Evolutionary conservation across 2,797 vertebrate species (phyloP), one percentile per base, ranked within the genome.

Genomic region (Leptodactylus fallax): DNA sequence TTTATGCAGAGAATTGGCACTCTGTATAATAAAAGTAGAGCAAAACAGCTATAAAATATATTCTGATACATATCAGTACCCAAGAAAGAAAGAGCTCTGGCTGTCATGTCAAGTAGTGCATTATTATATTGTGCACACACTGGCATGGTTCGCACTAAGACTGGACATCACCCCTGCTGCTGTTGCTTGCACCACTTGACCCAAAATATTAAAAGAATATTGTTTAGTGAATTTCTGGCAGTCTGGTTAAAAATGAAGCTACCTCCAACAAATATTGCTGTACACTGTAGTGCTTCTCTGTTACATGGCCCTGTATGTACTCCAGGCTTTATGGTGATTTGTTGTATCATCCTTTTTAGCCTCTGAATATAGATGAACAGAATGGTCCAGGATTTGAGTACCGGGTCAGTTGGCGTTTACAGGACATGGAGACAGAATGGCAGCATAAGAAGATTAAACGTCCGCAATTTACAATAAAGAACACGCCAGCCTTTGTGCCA

Each of bases 331-430:
- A 36, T 17, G 36, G 27, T 21, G 36, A 9, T 7, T 12, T 11
- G 27, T 86, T 79, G 36, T 36, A 36, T 53, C 60, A 23, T 83
- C 23, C 6, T 27, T 88, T 83, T 1, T 91, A 99, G 98, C 97
- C 98, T 0, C 79, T 99, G 94, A 95, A 94, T 72, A 94, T 96
- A 23, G 82, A 95, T 76, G 97, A 99, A 85, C 95, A 96, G 91
- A 98, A 98, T 0, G 98, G 97, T 1, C 98, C 97, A 0, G 97
- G 97, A 19, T 93, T 99, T 92, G 97, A 98, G 93, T 99, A 99
- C 90, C 97, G 94, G 90, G 97, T 99, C 83, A 96, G 96, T 85
- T 99, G 97, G 96, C 94, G 95, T 89, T 96, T 94, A 10, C 95
- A 93, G 90, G 97, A 96, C 0, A 83, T 93, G 1, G 95, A 94